Percentiles rank a stretch among this genome's conserved stretches.
These are phyloP conservation scores for Lepas anatifera DNA, from an alignment of 2,888 invertebrate genomes.

Conservation along the genomic window DNA sequence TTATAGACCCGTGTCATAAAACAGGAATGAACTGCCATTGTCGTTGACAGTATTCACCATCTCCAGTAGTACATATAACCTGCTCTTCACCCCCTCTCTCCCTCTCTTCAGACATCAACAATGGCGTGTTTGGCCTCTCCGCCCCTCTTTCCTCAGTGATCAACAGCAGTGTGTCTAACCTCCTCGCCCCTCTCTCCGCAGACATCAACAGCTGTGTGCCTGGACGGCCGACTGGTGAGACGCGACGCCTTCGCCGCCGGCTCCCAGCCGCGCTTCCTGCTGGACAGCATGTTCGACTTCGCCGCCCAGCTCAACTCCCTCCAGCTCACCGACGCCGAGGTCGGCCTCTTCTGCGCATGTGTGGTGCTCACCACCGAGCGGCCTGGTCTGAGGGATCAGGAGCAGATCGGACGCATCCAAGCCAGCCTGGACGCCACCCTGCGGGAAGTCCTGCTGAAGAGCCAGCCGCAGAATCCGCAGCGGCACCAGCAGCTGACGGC, in stretches of 20 bases:
- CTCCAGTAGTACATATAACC: no score
- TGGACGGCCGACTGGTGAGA: conserved; percentile 89
- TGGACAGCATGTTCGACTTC: conserved; percentile 97
- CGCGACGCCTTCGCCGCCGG: conserved; percentile 71
- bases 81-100: no score
- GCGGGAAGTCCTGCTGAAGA: conserved; percentile 58
- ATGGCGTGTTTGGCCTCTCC: no score
- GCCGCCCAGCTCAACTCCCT: conserved; percentile 88
- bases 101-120: no score
- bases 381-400: conserved; percentile 81
- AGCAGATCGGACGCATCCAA: conserved; percentile 87
- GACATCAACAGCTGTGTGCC: conserved; percentile 88
- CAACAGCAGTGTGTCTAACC: no score
- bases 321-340: conserved; percentile 79
- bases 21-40: no score
- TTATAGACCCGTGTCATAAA: no score
- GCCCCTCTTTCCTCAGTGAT: no score
- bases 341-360: conserved; percentile 89
- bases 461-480: conserved; percentile 46
- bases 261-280: conserved; percentile 54
- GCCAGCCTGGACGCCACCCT: conserved; percentile 72
- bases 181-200: conserved; percentile 22
- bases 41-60: no score
- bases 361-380: conserved; percentile 92
- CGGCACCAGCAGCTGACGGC: conserved; percentile 62